Percentiles rank a stretch among this genome's conserved stretches.
These are phyloP conservation scores for Catharus bicknelli DNA, from an alignment of 2,113 vertebrate species.

Conservation along the genomic window DNA sequence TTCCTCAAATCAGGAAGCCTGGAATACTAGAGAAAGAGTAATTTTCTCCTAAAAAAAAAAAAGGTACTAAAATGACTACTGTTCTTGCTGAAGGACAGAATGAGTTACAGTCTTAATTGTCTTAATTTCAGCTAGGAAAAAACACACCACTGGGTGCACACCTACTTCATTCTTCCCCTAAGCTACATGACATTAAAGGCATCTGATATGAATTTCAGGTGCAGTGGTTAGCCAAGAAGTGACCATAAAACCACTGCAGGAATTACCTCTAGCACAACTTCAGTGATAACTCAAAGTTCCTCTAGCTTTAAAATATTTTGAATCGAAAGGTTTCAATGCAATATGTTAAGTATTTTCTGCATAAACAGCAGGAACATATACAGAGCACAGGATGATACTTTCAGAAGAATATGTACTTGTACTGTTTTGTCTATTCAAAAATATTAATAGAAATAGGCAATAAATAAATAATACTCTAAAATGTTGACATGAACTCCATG, in stretches of 20 bases:
- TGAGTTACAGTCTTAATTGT: neutral
- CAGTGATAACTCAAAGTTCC: neutral
- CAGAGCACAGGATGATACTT: neutral
- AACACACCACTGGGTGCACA: neutral
- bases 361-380: neutral
- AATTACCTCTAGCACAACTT: neutral
- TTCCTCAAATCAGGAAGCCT: neutral
- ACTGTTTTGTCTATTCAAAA: neutral
- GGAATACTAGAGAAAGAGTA: neutral
- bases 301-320: neutral
- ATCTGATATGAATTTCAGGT: neutral
- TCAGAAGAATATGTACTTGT: neutral
- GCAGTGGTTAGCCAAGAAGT: neutral
- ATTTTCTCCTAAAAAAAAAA: neutral
- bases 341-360: neutral
- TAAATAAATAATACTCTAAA: neutral
- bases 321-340: neutral
- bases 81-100: neutral
- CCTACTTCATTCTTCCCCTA: neutral
- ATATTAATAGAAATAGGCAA: neutral
- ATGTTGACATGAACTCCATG: neutral
- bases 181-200: neutral
- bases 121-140: neutral
- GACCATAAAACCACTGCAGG: neutral
- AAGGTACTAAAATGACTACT: neutral